Conservation (phyloP, 2,888 invertebrate genomes). For the Perizoma flavofasciatum region DNA sequence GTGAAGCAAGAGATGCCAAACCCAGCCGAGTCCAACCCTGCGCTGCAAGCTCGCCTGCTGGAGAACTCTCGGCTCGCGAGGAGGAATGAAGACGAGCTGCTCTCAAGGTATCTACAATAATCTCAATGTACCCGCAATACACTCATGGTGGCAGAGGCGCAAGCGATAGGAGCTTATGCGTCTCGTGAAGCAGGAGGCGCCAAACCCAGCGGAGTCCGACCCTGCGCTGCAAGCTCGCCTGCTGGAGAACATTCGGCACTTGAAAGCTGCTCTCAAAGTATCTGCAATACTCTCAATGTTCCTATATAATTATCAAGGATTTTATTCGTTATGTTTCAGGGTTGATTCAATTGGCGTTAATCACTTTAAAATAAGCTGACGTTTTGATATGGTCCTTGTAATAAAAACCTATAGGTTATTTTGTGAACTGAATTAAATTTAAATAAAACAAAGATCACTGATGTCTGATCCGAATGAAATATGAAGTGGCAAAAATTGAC, state of each 20-base stretch:
- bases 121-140: too few species aligned
- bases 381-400: too few species aligned
- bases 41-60: conserved; percentile 77
- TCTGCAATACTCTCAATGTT: neutral
- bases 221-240: conserved; percentile 77
- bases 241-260: conserved; percentile 68
- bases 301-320: too few species aligned
- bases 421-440: neutral
- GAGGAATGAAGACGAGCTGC: conserved; percentile 54
- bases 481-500: too few species aligned
- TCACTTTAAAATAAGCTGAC: too few species aligned
- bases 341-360: too few species aligned
- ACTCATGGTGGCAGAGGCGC: conserved; percentile 52
- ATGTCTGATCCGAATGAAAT: too few species aligned
- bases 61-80: conserved; percentile 67
- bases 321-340: too few species aligned
- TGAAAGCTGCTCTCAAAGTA: conserved; percentile 60
- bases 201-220: conserved; percentile 85
- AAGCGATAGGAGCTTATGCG: conserved; percentile 68
- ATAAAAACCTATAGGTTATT: too few species aligned
- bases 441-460: too few species aligned
- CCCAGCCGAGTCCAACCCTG: conserved; percentile 82
- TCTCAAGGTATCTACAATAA: conserved; percentile 47
- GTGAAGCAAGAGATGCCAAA: conserved; percentile 61
- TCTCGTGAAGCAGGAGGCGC: conserved; percentile 47